Base-by-base conservation (phyloP, 1,140 invertebrate genomes). In the Acromyrmex echinatior region DNA sequence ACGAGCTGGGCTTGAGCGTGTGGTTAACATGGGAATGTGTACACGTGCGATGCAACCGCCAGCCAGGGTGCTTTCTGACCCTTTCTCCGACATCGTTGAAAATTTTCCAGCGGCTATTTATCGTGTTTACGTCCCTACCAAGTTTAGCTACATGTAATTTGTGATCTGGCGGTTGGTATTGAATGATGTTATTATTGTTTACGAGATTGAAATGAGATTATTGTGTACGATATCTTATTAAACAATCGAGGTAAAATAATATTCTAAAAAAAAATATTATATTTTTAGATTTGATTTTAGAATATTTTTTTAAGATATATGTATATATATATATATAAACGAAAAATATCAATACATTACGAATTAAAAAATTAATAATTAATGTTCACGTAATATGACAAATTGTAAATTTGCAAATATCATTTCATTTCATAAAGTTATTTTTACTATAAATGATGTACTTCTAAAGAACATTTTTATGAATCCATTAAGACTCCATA, bases 31-130 rank as follows among this genome's bases (percentile, higher is more conserved):
- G 70, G 53, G 66, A 53, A 70, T 16, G 45, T 65, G 49, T 86
- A 82, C 66, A 66, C 78, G 66, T 73, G 68, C 31, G 80, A 73
- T 58, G 35, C 68, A 35, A 35, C 53, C 53, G 12, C 66, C 35
- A 28, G 18, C 31, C 31, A 18, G 21, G 53, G 5, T 82, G 53
- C 79, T 60, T 82, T 28, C 66, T 82, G 79, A 82, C 18, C 68
- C 80, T 74, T 68, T 74, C 53, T 56, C 53, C 45, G 68, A 74
- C 56, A 25, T 74, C 25, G 80, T 35, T 73, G 80, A 74, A 82
- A 82, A 82, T 82, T 82, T 82, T 73, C 80, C 68, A 60, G 25
- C 9, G 18, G 80, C 80, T 82, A 82, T 82, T 82, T 62, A 82
- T 82, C 53, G 39, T 74, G 80, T 73, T 82, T 82, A 74, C 53